Evolutionary conservation across 2,888 invertebrate genomes (phyloP), one percentile per base, ranked within the genome.

Genomic region (Leptothorax acervorum): DNA sequence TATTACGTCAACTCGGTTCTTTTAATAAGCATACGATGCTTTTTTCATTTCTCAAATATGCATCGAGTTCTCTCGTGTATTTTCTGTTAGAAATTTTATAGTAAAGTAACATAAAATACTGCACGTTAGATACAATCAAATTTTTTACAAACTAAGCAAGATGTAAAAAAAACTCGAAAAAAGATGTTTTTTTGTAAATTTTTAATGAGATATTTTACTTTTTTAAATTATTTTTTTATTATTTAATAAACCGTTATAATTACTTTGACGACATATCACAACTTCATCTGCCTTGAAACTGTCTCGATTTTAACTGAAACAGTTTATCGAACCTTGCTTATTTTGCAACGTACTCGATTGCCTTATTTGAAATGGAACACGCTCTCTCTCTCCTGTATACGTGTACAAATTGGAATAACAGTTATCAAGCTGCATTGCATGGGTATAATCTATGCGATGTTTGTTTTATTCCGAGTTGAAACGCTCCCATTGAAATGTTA

Each of bases 401-500:
- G 11, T 4, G 12, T 28, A n/a, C 53, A 78, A 45, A 78, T 78
- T 70, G 55, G 28, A 55, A 45, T 53, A 53, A 71, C 45, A 55
- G 42, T 70, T 78, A 78, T 70, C 71, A 71, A 15, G n/a, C 42
- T 57, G 11, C 15, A 23, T 45, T n/a, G 28, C n/a, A 28, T 42
- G 23, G 23, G 23, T 23, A 12, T 63, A 65, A 65, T 65, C 31
- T 31, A n/a, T 23, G 78, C n/a, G 3, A 45, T 70, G 45, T 70
- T 78, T 78, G 31, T 78, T 78, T 78, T 70, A 71, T 57, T 42
- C 45, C 9, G 31, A n/a, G 11, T n/a, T n/a, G 71, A 45, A 75
- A 63, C 31, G 18, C 18, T 75, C 23, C 48, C n/a, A 76, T 66
- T 11, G 51, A 75, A 76, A 68, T 76, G 11, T 66, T 51, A 51